Evolutionary conservation across 2,113 vertebrate genomes (phyloP), one percentile per base, ranked within the genome.

Genomic region (Ictidomys tridecemlineatus): DNA sequence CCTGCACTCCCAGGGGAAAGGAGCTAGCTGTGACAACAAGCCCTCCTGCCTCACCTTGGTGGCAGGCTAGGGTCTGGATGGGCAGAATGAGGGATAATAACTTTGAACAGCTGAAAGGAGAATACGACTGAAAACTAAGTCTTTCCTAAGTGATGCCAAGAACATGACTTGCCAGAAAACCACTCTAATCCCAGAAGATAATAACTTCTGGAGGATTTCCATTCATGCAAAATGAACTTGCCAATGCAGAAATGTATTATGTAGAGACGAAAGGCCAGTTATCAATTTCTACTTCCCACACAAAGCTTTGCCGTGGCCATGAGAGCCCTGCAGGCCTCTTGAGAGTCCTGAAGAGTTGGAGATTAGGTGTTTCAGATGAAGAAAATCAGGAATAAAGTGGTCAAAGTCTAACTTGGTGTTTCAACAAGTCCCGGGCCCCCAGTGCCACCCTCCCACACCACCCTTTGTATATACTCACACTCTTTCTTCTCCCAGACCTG

Each of bases 121-220:
- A 48, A 34, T 70, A 82, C 74, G 5, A 8, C 61, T 92, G 80
- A 85, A 85, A 94, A 85, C 39, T 58, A 72, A 56, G 42, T 79
- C 65, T 85, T 84, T 80, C 85, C 93, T 89, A 65, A 96, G 89
- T 63, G 34, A 85, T 85, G n/a, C 85, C n/a, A 94, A 88, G 85
- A 93, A 83, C 5, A 56, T 42, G 37, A n/a, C 48, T 73, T 83
- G 48, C 78, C 94, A 86, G 92, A 70, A 93, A 86, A 22, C 67
- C 26, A 89, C 2, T 1, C 53, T 92, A 7, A 94, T 85, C 39
- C 90, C 77, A 34, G 53, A 72, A 78, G 53, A 53, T 37, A 86
- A 58, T 73, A 92, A 67, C 6, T 42, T 45, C 32, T 39, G 53
- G 67, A 73, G n/a, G 34, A 91, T 53, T 95, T 87, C 63, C 73